These are phyloP conservation scores for Ectemnius continuus DNA, from an alignment of 2,888 invertebrate genomes.

Conservation along the genomic window DNA sequence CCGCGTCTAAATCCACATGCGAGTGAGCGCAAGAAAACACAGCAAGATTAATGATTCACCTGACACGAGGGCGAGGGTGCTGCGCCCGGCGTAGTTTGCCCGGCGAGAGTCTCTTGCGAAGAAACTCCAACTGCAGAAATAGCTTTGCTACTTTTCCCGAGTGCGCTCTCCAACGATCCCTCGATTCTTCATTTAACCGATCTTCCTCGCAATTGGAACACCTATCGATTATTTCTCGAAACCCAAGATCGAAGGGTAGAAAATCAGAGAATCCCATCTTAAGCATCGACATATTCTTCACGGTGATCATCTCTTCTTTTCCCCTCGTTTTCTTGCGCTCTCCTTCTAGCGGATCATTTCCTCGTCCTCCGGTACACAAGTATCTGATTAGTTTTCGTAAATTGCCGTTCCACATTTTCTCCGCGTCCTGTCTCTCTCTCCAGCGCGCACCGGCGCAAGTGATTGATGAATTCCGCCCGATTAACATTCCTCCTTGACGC, in stretches of 20 bases:
- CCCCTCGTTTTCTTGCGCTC: slow-evolving; percentile 33
- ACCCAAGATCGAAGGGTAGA: too few species aligned
- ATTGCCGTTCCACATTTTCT: slow-evolving; percentile 65
- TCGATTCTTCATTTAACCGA: too few species aligned
- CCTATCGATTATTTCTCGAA: too few species aligned
- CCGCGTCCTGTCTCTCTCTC: slow-evolving; percentile 13
- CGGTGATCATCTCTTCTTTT: slow-evolving; percentile 17
- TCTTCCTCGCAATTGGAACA: too few species aligned
- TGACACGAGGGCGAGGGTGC: slow-evolving; percentile 71
- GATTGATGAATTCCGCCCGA: slow-evolving; percentile 65
- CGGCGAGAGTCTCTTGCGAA: slow-evolving; percentile 55
- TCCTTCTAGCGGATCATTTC: slow-evolving; percentile 5
- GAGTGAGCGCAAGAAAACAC: slow-evolving; percentile 77
- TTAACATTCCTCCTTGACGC: slow-evolving; percentile 64
- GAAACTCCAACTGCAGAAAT: slow-evolving; percentile 64
- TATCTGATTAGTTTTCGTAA: slow-evolving; percentile 66
- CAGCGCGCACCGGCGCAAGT: slow-evolving; percentile 14
- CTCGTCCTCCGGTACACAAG: slow-evolving; percentile 46
- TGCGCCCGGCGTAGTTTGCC: slow-evolving; percentile 59
- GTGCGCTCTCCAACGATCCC: too few species aligned
- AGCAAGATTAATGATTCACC: slow-evolving; percentile 77
- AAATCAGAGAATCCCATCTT: too few species aligned
- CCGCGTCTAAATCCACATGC: slow-evolving; percentile 77
- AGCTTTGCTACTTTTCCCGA: slow-evolving; percentile 68
- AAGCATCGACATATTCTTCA: too few species aligned